Conservation (phyloP, 2,888 invertebrate genomes). For the Protophormia terraenovae region DNA sequence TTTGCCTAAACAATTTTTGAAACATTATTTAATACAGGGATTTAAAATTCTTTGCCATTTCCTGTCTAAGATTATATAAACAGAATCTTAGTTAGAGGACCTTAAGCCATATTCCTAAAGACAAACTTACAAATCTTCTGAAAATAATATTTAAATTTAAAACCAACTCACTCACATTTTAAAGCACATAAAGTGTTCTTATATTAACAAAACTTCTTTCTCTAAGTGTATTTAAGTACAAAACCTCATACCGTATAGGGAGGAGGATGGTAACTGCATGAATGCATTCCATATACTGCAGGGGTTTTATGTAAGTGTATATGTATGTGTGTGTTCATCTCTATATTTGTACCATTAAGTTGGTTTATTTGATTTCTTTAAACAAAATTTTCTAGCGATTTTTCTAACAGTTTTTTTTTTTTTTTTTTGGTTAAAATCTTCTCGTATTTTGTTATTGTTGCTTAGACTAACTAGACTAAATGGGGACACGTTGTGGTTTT, state of each 20-base stretch:
- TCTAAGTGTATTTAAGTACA: not conserved
- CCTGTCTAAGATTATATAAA: too few species aligned
- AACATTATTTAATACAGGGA: too few species aligned
- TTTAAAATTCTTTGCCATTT: too few species aligned
- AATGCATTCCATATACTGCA: conserved; percentile 25
- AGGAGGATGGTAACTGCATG: not conserved
- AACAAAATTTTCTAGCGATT: conserved; percentile 25
- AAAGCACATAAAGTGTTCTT: not conserved
- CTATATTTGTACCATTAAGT: conserved; percentile 15
- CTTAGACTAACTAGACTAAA: conserved; percentile 58
- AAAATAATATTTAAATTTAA: too few species aligned
- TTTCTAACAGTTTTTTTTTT: conserved; percentile 6
- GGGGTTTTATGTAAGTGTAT: not conserved
- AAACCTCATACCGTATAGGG: not conserved
- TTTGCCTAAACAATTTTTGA: too few species aligned
- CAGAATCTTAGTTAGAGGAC: too few species aligned
- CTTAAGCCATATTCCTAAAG: too few species aligned
- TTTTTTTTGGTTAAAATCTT: conserved; percentile 20
- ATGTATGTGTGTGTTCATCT: not conserved
- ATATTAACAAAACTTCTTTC: not conserved
- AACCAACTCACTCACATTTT: too few species aligned
- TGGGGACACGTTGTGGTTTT: conserved; percentile 64
- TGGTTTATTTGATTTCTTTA: not conserved
- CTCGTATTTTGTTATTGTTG: conserved; percentile 6
- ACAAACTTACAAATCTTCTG: too few species aligned